phyloP scores from a whole-genome alignment of 2,888 invertebrate genomes.

The Acholoe squamosa region DNA sequence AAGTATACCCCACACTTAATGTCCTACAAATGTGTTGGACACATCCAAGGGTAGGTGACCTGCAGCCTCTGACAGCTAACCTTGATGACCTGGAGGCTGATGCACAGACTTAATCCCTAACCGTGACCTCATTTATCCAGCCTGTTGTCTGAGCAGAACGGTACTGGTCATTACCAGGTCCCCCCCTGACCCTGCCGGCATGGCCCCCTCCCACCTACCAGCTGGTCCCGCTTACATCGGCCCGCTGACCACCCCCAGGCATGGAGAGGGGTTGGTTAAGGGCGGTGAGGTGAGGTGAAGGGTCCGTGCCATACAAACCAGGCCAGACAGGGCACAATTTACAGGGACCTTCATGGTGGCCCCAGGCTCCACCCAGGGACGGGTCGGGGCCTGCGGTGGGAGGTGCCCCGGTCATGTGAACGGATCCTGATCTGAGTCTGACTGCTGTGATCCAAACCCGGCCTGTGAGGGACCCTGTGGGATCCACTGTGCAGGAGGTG shows the following conservation, averaged over 20 bases:
- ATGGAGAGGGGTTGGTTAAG: background rate
- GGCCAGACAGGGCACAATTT: slow-evolving; percentile 23
- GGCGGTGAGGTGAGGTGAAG: slow-evolving; percentile 20
- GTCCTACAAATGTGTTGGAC: no score
- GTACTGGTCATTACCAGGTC: background rate
- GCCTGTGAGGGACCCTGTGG: background rate
- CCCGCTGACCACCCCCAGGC: background rate
- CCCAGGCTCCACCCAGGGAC: background rate
- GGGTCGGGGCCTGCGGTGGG: background rate
- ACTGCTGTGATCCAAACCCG: background rate
- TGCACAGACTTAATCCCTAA: background rate
- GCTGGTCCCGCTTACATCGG: background rate
- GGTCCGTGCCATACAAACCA: background rate
- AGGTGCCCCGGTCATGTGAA: slow-evolving; percentile 1
- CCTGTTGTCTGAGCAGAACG: background rate
- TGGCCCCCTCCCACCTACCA: background rate
- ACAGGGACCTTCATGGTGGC: background rate
- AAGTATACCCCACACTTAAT: no score
- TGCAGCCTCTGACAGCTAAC: background rate
- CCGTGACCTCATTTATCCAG: slow-evolving; percentile 13
- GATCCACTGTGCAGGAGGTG: background rate
- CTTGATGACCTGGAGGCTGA: background rate
- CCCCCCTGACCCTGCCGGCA: background rate
- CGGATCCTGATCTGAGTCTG: background rate
- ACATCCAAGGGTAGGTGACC: no score